phyloP scores from a whole-genome alignment of 2,888 invertebrate species.

The Trichopoda pennipes region DNA sequence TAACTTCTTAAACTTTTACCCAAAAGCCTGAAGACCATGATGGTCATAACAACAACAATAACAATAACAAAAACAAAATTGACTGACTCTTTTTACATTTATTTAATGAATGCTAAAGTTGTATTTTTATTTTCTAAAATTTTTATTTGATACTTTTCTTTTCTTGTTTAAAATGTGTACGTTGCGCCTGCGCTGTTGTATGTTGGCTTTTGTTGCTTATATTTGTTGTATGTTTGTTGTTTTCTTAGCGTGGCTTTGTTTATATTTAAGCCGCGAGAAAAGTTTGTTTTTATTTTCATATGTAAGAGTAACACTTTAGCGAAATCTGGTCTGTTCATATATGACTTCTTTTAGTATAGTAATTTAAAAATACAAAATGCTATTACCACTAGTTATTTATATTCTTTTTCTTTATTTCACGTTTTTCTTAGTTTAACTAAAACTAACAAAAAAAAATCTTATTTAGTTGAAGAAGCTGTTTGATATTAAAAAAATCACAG shows the following conservation, averaged over 20 bases:
- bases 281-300: conserved; percentile 15
- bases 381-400: conserved; percentile 41
- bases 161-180: conserved; percentile 56
- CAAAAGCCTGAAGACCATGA: conserved; percentile 58
- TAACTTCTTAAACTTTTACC: conserved; percentile 69
- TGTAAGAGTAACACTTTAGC: conserved; percentile 1
- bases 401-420: conserved; percentile 26
- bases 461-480: not conserved
- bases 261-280: conserved; percentile 36
- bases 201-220: conserved; percentile 48
- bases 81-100: conserved; percentile 35
- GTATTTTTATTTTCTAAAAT: not conserved
- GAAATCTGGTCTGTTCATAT: conserved; percentile 21
- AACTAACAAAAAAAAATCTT: too few relatives aligned
- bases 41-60: conserved; percentile 62
- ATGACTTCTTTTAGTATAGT: not conserved
- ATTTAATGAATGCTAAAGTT: not conserved
- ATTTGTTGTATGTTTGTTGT: conserved; percentile 44
- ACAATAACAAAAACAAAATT: too few relatives aligned
- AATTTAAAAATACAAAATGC: conserved; percentile 1
- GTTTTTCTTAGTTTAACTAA: conserved; percentile 18
- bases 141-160: conserved; percentile 57
- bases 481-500: not conserved
- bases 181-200: conserved; percentile 40
- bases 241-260: conserved; percentile 25